Evolutionary conservation across 2,797 vertebrate species (phyloP).

Genomic region (Microctenopoma stevenorrisi): DNA sequence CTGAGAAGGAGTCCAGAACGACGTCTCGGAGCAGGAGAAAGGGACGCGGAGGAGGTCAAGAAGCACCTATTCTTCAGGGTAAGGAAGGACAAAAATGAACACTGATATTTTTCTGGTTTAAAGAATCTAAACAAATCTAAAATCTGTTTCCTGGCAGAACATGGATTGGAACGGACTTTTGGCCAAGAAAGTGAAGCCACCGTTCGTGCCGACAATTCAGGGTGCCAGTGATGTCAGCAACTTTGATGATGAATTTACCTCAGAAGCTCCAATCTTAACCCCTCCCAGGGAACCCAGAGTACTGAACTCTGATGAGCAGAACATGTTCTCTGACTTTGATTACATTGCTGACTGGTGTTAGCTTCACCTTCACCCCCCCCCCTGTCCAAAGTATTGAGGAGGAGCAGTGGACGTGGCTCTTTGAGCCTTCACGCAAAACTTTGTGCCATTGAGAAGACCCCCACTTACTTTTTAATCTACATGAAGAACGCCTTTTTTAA

Average conservation of each 20-base stretch:
- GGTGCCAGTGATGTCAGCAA: slow-evolving; percentile 97
- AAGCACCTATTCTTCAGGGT: slow-evolving; percentile 98
- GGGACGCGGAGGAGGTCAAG: slow-evolving; percentile 97
- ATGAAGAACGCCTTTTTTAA: slow-evolving; percentile 85
- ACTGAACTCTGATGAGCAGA: slow-evolving; percentile 92
- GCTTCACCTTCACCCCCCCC: slow-evolving; percentile 45
- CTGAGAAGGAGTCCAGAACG: slow-evolving; percentile 96
- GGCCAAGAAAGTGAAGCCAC: slow-evolving; percentile 95
- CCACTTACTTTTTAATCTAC: slow-evolving; percentile 65
- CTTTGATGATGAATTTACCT: slow-evolving; percentile 99
- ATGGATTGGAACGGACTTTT: slow-evolving; percentile 94
- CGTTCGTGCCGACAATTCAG: slow-evolving; percentile 94
- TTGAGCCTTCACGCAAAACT: slow-evolving; percentile 74
- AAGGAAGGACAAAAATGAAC: slow-evolving; percentile 43
- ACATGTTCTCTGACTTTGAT: slow-evolving; percentile 97
- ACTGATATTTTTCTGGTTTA: background rate
- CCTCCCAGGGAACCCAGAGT: slow-evolving; percentile 95
- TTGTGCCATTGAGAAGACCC: slow-evolving; percentile 86
- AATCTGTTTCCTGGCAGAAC: slow-evolving; percentile 77
- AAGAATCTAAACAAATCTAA: background rate
- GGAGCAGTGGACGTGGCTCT: slow-evolving; percentile 46
- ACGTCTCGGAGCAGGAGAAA: slow-evolving; percentile 94
- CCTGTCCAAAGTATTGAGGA: slow-evolving; percentile 40
- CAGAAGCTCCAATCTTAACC: slow-evolving; percentile 96
- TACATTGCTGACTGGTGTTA: slow-evolving; percentile 99